Conservation (phyloP, 2,888 invertebrate genomes). For the Dermolepida albohirtum region DNA sequence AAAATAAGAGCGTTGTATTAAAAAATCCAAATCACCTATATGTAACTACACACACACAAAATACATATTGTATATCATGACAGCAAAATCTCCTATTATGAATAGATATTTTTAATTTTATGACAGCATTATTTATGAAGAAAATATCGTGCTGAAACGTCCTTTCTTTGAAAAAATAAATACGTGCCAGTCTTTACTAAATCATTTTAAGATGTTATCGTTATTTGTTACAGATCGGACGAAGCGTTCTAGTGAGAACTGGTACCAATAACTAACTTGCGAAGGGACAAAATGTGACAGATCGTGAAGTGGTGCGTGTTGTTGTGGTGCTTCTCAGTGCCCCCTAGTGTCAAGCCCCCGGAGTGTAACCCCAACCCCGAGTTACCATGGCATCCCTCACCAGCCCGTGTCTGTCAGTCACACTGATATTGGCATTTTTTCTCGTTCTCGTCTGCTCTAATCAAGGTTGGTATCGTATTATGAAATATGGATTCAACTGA, state of each 20-base stretch:
- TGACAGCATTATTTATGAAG: conserved; percentile 1
- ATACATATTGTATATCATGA: too few species aligned
- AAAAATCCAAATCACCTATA: too few species aligned
- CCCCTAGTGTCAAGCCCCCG: conserved; percentile 54
- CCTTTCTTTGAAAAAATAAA: conserved; percentile 17
- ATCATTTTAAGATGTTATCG: conserved; percentile 31
- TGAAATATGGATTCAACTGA: conserved; percentile 51
- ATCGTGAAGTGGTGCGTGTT: conserved; percentile 51
- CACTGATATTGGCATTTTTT: conserved; percentile 57
- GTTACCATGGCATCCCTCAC: conserved; percentile 56
- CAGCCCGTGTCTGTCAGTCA: conserved; percentile 55
- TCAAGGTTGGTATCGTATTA: conserved; percentile 57
- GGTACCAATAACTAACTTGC: conserved; percentile 38
- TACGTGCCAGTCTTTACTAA: conserved; percentile 21
- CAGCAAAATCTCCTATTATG: too few species aligned
- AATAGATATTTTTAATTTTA: too few species aligned
- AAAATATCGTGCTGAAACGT: conserved; percentile 7
- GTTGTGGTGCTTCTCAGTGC: conserved; percentile 53
- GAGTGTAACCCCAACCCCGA: conserved; percentile 50
- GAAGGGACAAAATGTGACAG: conserved; percentile 50
- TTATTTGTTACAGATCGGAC: conserved; percentile 51
- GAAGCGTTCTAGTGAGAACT: conserved; percentile 33
- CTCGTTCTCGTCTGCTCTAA: conserved; percentile 54
- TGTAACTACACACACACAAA: too few species aligned
- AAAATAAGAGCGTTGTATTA: too few species aligned